Evolutionary conservation across 1,140 invertebrate species (phyloP).

Genomic region (Drosophila rhopaloa): DNA sequence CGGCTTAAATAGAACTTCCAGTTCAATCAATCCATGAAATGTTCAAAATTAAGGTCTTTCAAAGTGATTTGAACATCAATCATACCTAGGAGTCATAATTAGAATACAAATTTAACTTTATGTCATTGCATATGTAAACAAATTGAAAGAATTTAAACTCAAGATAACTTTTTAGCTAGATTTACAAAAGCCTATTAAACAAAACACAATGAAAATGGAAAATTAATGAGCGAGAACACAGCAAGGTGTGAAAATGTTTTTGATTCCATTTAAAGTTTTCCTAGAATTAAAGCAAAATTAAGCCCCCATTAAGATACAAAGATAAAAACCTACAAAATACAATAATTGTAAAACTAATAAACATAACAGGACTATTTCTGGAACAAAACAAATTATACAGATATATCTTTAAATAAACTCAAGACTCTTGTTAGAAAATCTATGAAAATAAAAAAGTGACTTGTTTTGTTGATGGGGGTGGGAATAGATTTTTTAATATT

Average conservation of each 20-base stretch:
- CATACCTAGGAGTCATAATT: constrained; percentile 26
- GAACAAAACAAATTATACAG: constrained; percentile 70
- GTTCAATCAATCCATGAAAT: constrained; percentile 3
- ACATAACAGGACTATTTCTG: constrained; percentile 76
- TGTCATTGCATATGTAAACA: constrained; percentile 45
- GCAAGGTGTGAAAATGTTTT: constrained; percentile 57
- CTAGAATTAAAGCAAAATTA: constrained; percentile 55
- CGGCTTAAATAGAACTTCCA: background rate
- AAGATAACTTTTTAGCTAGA: constrained; percentile 76
- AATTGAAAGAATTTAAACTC: constrained; percentile 76
- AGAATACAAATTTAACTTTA: constrained; percentile 38
- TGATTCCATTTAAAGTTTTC: constrained; percentile 79
- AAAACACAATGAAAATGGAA: constrained; percentile 11
- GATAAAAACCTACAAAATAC: constrained; percentile 62
- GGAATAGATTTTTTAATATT: background rate
- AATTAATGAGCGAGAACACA: constrained; percentile 21
- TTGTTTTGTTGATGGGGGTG: background rate
- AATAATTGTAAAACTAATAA: constrained; percentile 77
- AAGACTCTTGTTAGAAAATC: constrained; percentile 80
- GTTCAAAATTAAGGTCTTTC: constrained; percentile 2
- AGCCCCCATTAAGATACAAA: constrained; percentile 33
- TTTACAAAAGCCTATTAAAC: constrained; percentile 53
- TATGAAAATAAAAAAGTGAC: constrained; percentile 15
- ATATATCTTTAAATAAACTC: constrained; percentile 82
- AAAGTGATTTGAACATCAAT: constrained; percentile 39